Conservation (phyloP, 2,797 vertebrate genomes). For the Tokudaia tokunoshimensis region DNA sequence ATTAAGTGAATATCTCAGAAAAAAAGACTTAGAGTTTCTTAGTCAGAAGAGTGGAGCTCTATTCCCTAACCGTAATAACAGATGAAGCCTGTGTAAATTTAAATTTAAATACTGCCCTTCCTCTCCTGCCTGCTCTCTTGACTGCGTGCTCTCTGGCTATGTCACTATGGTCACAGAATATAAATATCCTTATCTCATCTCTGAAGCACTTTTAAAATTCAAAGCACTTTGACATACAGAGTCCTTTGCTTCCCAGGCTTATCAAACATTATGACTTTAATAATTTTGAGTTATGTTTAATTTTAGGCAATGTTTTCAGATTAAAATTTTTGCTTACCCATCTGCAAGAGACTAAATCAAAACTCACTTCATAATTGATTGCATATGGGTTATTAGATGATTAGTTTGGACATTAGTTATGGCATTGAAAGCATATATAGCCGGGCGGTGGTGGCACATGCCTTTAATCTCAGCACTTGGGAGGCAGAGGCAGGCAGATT, state of each 20-base stretch:
- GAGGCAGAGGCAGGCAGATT: too few species aligned
- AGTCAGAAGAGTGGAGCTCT: conserved; percentile 64
- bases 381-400: conserved; percentile 11
- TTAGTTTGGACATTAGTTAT: conserved; percentile 35
- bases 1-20: conserved; percentile 66
- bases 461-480: too few species aligned
- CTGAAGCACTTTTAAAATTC: conserved; percentile 70
- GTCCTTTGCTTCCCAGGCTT: conserved; percentile 61
- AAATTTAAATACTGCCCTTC: conserved; percentile 67
- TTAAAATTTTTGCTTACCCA: conserved; percentile 41
- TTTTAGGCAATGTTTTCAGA: conserved; percentile 53
- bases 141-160: background rate
- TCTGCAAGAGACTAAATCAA: conserved; percentile 16
- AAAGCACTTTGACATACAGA: conserved; percentile 53
- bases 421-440: background rate
- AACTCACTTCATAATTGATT: conserved; percentile 40
- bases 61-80: conserved; percentile 72
- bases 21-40: conserved; percentile 53
- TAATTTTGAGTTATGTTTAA: conserved; percentile 22
- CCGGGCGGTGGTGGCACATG: too few species aligned
- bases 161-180: conserved; percentile 58
- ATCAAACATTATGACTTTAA: conserved; percentile 47
- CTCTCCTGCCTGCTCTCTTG: conserved; percentile 44
- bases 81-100: conserved; percentile 71
- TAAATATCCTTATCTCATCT: conserved; percentile 71